Base-by-base conservation (phyloP, 2,888 invertebrate species). In the Spodoptera exigua region DNA sequence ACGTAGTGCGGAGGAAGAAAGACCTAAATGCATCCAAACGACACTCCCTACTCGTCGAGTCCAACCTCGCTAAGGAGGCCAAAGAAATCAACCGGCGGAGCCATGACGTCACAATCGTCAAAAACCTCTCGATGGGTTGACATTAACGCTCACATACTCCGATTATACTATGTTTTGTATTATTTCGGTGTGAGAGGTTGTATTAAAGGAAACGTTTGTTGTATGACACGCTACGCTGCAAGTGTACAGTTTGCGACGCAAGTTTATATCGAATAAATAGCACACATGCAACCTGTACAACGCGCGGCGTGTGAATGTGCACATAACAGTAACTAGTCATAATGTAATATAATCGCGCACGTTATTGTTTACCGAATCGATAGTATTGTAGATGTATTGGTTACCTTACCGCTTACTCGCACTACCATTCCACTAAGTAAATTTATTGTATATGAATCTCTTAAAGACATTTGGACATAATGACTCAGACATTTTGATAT, bases 61-160 rank as follows among this genome's bases (percentile, higher is more conserved):
- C 91, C 0, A 90, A 88, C 70, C 75, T 87, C 18, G 83, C 84
- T 3, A 90, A 91, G 61, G 92, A 92, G 61, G 80, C 88, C 0
- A 91, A 90, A 68, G 92, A 92, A 58, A 73, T 91, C 13, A 92
- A 92, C 61, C 79, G 94, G 44, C 82, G 93, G 56, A 93, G 93
- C 79, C 92, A 93, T 51, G 91, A 92, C 59, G 88, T 87, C 55
- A 83, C 88, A 12, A 87, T 89, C 43, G 89, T 92, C 14, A 91
- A 93, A 74, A 91, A 94, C 64, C 81, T 92, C 12, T 93, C 93
- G 37, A 89, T 93, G 87, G 94, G 94, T 89, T 94, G 93, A 94
- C 87, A 76, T 43, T 60, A 74, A 66, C 65, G 61, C 61, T 74
- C 64, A 47, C 57, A 66, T 61, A 54, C 65, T 51, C 67, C 70